A percentile compares a stretch with the other conserved stretches of the same genome.
Evolutionary conservation across 1,140 invertebrate species (phyloP).

Genomic region (Drosophila obscura): DNA sequence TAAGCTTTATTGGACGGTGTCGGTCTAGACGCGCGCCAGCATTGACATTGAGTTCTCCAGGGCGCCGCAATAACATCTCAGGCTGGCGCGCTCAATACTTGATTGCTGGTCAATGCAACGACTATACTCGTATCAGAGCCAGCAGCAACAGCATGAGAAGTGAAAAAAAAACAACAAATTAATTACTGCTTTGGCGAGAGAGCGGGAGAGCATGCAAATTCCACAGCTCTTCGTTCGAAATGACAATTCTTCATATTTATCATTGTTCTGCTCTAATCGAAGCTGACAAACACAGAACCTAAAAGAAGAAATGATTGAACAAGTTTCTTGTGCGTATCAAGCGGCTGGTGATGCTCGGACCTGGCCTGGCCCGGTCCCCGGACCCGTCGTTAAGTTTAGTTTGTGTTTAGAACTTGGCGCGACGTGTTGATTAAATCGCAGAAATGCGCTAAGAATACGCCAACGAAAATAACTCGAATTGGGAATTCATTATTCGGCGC

Average conservation of each 20-base stretch:
- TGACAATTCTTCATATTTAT: conserved; percentile 63
- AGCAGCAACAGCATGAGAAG: background rate
- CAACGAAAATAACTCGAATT: conserved; percentile 13
- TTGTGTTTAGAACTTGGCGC: conserved; percentile 69
- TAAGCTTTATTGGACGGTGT: background rate
- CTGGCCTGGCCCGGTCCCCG: conserved; percentile 14
- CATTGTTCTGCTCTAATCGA: conserved; percentile 42
- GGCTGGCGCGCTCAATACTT: conserved; percentile 10
- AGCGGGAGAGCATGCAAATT: conserved; percentile 49
- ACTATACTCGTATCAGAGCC: background rate
- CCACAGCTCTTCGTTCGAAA: conserved; percentile 30
- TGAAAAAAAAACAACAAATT: no score
- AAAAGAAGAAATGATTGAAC: conserved; percentile 70
- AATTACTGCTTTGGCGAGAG: conserved; percentile 1
- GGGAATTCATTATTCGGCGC: conserved; percentile 3
- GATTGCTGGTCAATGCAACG: conserved; percentile 38
- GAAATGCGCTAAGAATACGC: conserved; percentile 41
- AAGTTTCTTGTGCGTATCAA: conserved; percentile 75
- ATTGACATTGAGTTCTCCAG: conserved; percentile 7
- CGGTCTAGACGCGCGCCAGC: conserved; percentile 7
- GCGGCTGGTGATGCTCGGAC: conserved; percentile 26
- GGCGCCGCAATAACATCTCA: conserved; percentile 52
- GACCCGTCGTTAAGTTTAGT: conserved; percentile 50
- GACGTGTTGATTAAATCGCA: conserved; percentile 61
- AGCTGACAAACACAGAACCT: conserved; percentile 36